phyloP scores from a whole-genome alignment of 2,113 vertebrate species.

The Alethe diademata region DNA sequence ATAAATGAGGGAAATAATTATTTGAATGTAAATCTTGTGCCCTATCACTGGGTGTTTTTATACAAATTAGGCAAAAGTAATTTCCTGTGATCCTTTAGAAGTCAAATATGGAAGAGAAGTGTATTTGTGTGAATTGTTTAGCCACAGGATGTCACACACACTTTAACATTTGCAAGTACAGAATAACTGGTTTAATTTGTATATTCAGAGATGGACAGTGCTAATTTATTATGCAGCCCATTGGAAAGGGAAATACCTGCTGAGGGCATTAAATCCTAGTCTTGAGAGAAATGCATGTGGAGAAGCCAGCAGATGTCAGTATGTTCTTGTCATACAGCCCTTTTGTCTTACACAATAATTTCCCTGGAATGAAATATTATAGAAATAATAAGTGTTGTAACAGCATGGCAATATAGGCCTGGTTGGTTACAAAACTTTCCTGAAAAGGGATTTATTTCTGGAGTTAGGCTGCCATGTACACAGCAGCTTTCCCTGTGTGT shows the following conservation, averaged over 20 bases:
- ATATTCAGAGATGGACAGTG: neutral
- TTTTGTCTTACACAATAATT: conserved; percentile 7
- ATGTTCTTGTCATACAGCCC: conserved; percentile 55
- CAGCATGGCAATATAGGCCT: neutral
- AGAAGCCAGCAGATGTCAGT: conserved; percentile 80
- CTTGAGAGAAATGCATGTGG: conserved; percentile 3
- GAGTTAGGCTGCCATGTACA: neutral
- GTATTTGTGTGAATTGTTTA: neutral
- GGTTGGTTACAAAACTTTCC: neutral
- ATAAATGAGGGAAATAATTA: neutral
- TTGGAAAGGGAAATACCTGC: neutral
- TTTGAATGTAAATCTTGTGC: neutral
- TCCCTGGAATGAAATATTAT: neutral
- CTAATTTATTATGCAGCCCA: neutral
- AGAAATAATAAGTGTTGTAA: neutral
- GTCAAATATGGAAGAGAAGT: neutral
- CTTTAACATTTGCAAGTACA: neutral
- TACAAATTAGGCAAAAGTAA: neutral
- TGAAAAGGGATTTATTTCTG: neutral
- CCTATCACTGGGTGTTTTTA: neutral
- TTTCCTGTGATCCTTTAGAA: neutral
- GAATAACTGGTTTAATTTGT: neutral
- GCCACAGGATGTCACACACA: neutral
- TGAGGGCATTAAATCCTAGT: neutral
- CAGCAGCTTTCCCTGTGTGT: neutral